A percentile compares a stretch with the other conserved stretches of the same genome.
Conservation (phyloP, 2,797 vertebrate species). For the Phylloscopus collybita region DNA sequence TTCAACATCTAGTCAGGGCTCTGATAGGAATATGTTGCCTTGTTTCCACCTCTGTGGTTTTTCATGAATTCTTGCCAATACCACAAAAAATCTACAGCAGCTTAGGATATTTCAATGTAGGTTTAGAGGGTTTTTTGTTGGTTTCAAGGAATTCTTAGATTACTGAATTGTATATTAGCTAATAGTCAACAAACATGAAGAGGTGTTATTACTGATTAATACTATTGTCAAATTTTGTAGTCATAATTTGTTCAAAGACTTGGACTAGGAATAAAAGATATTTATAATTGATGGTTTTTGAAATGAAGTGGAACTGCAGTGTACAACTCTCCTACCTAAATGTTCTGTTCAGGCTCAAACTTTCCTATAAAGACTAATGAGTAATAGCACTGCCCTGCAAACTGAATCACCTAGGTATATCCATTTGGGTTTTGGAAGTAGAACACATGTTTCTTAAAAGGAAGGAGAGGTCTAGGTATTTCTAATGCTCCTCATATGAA, state of each 20-base stretch:
- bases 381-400: neutral
- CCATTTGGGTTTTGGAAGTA: neutral
- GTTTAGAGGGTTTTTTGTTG: neutral
- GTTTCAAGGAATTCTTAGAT: neutral
- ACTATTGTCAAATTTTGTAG: neutral
- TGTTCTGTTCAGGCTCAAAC: neutral
- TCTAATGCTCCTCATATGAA: neutral
- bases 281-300: neutral
- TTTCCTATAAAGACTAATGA: neutral
- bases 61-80: neutral
- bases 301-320: neutral
- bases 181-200: neutral
- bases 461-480: neutral
- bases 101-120: neutral
- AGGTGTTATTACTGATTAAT: neutral
- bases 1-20: neutral
- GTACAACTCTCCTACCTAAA: neutral
- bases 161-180: neutral
- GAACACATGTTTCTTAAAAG: fast-evolving
- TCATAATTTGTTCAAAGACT: neutral
- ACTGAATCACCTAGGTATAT: neutral
- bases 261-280: neutral
- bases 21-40: neutral
- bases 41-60: neutral
- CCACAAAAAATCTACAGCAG: neutral